phyloP scores from a whole-genome alignment of 2,797 vertebrate species.

The Pseudochromis fuscus region DNA sequence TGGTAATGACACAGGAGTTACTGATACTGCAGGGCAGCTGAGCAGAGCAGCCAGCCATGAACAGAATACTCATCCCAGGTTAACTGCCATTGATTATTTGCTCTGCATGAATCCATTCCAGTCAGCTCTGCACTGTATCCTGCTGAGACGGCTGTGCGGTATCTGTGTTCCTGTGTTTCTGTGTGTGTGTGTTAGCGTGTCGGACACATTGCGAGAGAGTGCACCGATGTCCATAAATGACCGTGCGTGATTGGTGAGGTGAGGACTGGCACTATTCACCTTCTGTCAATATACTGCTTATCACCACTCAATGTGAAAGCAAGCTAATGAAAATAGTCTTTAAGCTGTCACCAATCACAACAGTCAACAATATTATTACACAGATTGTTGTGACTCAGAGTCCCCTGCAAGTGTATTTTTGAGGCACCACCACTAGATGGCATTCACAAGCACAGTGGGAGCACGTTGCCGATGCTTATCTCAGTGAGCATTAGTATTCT shows the following conservation, averaged over 20 bases:
- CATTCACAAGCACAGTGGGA: constrained; percentile 70
- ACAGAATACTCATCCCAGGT: constrained; percentile 76
- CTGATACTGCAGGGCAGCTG: constrained; percentile 51
- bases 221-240: constrained; percentile 26
- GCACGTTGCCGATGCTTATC: constrained; percentile 63
- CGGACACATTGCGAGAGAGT: not conserved
- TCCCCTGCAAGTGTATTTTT: constrained; percentile 11
- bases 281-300: constrained; percentile 61
- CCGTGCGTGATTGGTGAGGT: constrained; percentile 38
- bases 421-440: constrained; percentile 79
- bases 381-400: constrained; percentile 25
- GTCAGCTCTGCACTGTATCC: constrained; percentile 53
- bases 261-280: constrained; percentile 59
- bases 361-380: constrained; percentile 32
- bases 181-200: not conserved
- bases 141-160: constrained; percentile 34
- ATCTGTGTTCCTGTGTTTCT: constrained; percentile 8
- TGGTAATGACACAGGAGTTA: constrained; percentile 56
- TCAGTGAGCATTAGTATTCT: constrained; percentile 81
- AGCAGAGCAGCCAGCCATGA: constrained; percentile 59
- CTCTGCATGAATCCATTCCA: constrained; percentile 67
- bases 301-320: constrained; percentile 50
- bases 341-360: constrained; percentile 40
- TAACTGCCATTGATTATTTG: constrained; percentile 79
- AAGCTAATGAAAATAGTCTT: constrained; percentile 55